These are phyloP conservation scores for Oopsacas minuta DNA, from an alignment of 37 sponge, comb jelly and placozoan genomes.

Conservation along the genomic window DNA sequence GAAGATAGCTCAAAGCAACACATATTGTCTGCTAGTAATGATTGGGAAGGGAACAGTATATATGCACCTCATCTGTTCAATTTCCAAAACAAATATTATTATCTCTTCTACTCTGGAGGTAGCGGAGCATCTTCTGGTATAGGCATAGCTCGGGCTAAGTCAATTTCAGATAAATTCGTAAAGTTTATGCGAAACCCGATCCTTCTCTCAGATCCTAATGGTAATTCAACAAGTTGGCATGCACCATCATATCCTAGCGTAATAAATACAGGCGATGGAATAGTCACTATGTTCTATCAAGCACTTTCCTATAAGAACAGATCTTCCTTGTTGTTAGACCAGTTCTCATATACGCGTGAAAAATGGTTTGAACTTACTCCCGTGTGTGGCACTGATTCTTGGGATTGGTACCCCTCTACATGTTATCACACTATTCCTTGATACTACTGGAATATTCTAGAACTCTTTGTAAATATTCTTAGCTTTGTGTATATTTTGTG, in stretches of 20 bases:
- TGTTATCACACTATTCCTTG: neutral
- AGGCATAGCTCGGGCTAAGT: neutral
- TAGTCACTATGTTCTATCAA: neutral
- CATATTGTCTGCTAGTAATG: neutral
- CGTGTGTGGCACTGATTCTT: neutral
- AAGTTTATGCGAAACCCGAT: neutral
- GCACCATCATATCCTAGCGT: neutral
- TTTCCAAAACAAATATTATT: neutral
- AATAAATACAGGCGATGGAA: neutral
- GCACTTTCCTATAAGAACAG: neutral
- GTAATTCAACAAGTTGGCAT: neutral
- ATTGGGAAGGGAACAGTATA: neutral
- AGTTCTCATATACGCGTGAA: neutral
- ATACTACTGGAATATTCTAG: neutral
- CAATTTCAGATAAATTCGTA: neutral
- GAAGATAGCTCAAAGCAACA: neutral
- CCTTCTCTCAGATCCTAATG: neutral
- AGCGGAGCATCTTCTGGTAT: neutral
- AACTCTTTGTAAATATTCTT: neutral
- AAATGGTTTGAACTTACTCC: neutral
- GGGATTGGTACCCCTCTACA: neutral
- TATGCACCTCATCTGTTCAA: neutral
- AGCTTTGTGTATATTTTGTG: neutral
- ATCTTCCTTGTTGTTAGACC: neutral
- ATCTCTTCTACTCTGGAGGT: neutral